These are phyloP conservation scores for Gnatocerus cornutus DNA, from an alignment of 2,888 invertebrate genomes.

Conservation along the genomic window DNA sequence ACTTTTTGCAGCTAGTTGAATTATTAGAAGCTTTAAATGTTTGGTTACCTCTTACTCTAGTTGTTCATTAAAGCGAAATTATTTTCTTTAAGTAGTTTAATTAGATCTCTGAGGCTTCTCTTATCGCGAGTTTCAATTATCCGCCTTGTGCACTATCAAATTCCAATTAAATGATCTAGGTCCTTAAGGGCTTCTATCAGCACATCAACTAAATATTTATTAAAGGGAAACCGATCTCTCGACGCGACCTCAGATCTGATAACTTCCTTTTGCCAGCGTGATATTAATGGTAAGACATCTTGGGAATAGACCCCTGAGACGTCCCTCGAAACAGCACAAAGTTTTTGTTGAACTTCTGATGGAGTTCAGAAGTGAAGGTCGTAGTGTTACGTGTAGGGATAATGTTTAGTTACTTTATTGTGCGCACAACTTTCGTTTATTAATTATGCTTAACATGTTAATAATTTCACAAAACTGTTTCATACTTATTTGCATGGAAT, in stretches of 20 bases:
- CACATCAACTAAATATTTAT: constrained; percentile 29
- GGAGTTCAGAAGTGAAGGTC: no score
- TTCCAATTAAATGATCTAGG: constrained; percentile 20
- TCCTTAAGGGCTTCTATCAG: constrained; percentile 23
- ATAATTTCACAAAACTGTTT: no score
- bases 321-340: not conserved
- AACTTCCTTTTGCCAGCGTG: not conserved
- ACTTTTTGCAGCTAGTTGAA: constrained; percentile 14
- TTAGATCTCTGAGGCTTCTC: not conserved
- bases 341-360: no score
- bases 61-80: constrained; percentile 10
- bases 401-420: no score
- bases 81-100: constrained; percentile 2
- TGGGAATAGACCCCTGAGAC: constrained; percentile 9
- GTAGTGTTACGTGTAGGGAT: no score
- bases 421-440: no score
- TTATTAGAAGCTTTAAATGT: constrained; percentile 19
- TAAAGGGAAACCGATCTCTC: constrained; percentile 14
- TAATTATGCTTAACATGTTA: no score
- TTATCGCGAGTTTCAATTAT: constrained; percentile 15
- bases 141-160: constrained; percentile 7
- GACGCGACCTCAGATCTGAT: constrained; percentile 10
- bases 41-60: not conserved
- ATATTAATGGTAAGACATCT: constrained; percentile 9
- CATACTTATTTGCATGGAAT: no score